Conservation (phyloP, 2,797 vertebrate genomes). For the Eremophila alpestris region DNA sequence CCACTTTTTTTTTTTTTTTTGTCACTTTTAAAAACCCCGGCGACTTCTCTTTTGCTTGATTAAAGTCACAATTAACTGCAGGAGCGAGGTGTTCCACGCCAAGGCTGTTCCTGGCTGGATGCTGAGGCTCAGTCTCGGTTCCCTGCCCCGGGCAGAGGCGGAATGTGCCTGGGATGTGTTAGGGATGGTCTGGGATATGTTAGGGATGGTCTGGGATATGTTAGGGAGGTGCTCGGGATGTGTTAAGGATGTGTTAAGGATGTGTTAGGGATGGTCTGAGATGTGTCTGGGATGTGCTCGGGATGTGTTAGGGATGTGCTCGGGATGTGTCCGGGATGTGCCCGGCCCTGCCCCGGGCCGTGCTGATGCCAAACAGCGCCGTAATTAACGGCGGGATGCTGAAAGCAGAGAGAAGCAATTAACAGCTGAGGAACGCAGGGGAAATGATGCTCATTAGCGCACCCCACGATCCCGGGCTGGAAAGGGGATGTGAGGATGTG, state of each 20-base stretch:
- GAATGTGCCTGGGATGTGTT: neutral
- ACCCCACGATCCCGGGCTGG: neutral
- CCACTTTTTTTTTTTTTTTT: neutral
- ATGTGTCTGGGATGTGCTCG: too few species aligned
- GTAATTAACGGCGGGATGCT: neutral
- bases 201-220: neutral
- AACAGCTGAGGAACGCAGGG: neutral
- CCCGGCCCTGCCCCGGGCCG: fast-evolving
- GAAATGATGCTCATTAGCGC: neutral
- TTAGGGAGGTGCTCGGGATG: too few species aligned
- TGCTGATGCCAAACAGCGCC: fast-evolving
- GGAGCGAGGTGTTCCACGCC: constrained; percentile 5
- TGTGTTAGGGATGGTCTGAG: neutral
- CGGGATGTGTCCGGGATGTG: neutral
- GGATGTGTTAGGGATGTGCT: too few species aligned
- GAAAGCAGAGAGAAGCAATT: neutral
- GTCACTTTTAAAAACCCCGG: neutral
- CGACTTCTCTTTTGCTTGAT: neutral
- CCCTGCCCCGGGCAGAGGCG: fast-evolving
- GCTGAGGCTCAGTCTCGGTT: neutral
- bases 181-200: neutral
- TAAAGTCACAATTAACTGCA: constrained; percentile 41
- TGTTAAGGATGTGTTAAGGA: neutral
- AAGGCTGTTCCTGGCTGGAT: neutral
- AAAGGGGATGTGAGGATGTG: fast-evolving